phyloP scores from a whole-genome alignment of 2,888 invertebrate genomes.

The Smittia sp. region DNA sequence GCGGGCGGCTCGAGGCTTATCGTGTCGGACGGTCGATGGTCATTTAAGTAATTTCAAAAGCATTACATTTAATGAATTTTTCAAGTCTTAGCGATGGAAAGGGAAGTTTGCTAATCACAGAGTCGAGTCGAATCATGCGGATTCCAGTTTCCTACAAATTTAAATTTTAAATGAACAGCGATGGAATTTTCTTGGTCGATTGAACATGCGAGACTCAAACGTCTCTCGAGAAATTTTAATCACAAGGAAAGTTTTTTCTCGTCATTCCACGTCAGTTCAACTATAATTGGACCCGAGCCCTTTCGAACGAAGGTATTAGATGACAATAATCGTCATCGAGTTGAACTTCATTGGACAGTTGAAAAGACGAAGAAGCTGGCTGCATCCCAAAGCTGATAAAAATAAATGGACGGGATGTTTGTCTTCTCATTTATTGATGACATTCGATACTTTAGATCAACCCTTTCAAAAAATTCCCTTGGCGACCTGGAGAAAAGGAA shows the following conservation, averaged over 20 bases:
- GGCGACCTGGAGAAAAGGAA: background rate
- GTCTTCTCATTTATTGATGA: background rate
- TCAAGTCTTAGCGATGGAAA: background rate
- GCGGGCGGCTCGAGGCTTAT: background rate
- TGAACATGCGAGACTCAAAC: too few relatives aligned
- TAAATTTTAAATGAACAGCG: background rate
- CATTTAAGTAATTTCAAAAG: background rate
- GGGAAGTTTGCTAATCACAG: background rate
- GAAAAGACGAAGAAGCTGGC: background rate
- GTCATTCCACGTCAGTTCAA: too few relatives aligned
- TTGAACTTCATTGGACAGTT: too few relatives aligned
- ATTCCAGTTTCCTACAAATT: background rate
- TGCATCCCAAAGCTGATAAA: background rate
- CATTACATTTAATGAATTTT: background rate
- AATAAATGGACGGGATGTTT: constrained; percentile 2
- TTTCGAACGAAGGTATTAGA: too few relatives aligned
- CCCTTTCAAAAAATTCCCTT: background rate
- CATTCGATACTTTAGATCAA: background rate
- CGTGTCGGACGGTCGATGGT: background rate
- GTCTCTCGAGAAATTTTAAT: too few relatives aligned
- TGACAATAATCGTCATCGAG: too few relatives aligned
- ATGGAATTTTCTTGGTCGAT: background rate
- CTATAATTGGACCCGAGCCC: too few relatives aligned
- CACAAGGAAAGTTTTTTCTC: too few relatives aligned
- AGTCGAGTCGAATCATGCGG: background rate